Conservation (phyloP, 2,888 invertebrate species). For the Nemapogon koenigi region DNA sequence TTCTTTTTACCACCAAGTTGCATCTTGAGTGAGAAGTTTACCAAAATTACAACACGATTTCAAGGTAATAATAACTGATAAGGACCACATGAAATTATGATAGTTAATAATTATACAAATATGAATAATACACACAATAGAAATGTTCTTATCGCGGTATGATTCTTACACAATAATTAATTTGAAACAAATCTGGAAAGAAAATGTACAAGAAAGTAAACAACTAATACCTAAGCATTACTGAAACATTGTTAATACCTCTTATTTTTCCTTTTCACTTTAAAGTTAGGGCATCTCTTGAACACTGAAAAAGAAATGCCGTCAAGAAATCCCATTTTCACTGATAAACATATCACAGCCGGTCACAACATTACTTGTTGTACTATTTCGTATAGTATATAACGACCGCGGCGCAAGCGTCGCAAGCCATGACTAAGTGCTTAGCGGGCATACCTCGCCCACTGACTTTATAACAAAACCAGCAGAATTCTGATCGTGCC, state of each 20-base stretch:
- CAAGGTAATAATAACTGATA: too few relatives aligned
- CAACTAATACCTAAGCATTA: not conserved
- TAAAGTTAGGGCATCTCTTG: constrained; percentile 49
- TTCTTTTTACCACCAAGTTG: too few relatives aligned
- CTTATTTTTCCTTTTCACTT: constrained; percentile 29
- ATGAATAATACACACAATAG: too few relatives aligned
- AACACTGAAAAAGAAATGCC: constrained; percentile 46
- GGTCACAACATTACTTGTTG: constrained; percentile 12
- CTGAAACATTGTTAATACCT: constrained; percentile 25
- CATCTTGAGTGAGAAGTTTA: too few relatives aligned
- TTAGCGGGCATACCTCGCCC: constrained; percentile 20
- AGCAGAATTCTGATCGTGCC: too few relatives aligned
- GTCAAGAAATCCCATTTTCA: constrained; percentile 24
- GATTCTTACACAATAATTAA: too few relatives aligned
- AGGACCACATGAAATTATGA: too few relatives aligned
- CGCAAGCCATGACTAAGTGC: constrained; percentile 41
- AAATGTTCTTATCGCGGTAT: too few relatives aligned
- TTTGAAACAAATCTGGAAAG: too few relatives aligned
- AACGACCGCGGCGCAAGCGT: constrained; percentile 25
- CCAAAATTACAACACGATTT: too few relatives aligned
- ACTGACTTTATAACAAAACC: too few relatives aligned
- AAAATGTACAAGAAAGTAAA: not conserved
- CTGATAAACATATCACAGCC: constrained; percentile 16
- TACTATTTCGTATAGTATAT: constrained; percentile 6
- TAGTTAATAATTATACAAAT: too few relatives aligned